These are phyloP conservation scores for Takifugu bimaculatus DNA, from an alignment of 2,113 vertebrate genomes.

Conservation along the genomic window DNA sequence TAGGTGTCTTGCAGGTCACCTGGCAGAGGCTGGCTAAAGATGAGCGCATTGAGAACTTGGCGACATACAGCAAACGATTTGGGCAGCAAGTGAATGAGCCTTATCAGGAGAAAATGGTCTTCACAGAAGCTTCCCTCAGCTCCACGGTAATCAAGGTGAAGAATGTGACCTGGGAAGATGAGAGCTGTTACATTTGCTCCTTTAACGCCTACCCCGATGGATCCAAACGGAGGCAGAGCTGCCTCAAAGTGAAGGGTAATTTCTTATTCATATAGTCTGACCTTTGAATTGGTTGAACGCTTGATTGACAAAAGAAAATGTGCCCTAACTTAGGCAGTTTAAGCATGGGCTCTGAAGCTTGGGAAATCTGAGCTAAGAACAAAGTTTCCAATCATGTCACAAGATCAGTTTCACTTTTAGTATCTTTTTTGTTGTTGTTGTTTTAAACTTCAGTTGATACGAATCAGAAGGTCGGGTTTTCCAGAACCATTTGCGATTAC, in stretches of 20 bases:
- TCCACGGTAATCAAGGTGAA: conserved; percentile 52
- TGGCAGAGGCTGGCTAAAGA: conserved; percentile 54
- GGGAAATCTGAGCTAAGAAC: too few species aligned
- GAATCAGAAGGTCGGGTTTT: too few species aligned
- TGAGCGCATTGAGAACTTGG: conserved; percentile 36
- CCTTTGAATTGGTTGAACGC: too few species aligned
- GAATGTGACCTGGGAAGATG: conserved; percentile 58
- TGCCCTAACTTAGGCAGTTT: too few species aligned
- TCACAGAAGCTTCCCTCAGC: conserved; percentile 43
- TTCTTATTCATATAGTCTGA: too few species aligned
- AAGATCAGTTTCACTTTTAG: too few species aligned
- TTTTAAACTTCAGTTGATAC: too few species aligned
- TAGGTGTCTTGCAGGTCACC: conserved; percentile 62
- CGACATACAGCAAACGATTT: conserved; percentile 51
- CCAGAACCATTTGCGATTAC: too few species aligned
- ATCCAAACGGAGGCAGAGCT: conserved; percentile 50
- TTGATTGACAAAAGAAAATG: too few species aligned
- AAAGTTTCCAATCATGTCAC: too few species aligned
- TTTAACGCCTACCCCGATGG: conserved; percentile 69
- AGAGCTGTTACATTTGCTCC: conserved; percentile 68
- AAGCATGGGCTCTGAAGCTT: too few species aligned
- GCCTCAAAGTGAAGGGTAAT: conserved; percentile 68
- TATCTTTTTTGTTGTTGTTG: too few species aligned
- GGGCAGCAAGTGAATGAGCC: conserved; percentile 40
- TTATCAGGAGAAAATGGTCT: conserved; percentile 30